Conservation (phyloP, 2,797 vertebrate genomes). For the Bradypodion ventrale region DNA sequence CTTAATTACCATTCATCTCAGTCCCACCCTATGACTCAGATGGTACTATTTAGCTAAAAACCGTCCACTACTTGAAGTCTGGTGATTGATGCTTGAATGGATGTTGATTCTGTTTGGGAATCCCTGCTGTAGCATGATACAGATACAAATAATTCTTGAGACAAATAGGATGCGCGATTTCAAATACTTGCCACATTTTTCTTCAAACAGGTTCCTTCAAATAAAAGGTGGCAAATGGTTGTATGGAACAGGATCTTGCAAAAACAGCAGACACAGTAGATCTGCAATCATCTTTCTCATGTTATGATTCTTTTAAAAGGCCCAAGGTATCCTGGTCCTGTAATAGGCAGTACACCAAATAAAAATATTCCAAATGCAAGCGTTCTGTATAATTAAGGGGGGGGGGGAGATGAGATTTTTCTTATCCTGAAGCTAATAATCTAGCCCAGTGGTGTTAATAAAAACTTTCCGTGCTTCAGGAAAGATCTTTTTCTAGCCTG, state of each 20-base stretch:
- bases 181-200: neutral
- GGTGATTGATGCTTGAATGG: slow-evolving; percentile 15
- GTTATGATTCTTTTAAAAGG: neutral
- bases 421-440: neutral
- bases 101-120: slow-evolving; percentile 5
- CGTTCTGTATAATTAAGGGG: too few species aligned
- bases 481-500: neutral
- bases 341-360: neutral
- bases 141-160: neutral
- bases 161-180: neutral
- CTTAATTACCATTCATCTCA: neutral
- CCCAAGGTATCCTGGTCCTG: neutral
- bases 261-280: neutral
- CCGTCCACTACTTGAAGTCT: slow-evolving; percentile 6
- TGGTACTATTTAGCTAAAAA: slow-evolving; percentile 4
- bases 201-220: neutral
- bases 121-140: slow-evolving; percentile 6
- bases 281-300: neutral
- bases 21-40: slow-evolving; percentile 2
- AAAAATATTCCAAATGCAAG: neutral
- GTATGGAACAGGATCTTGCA: neutral
- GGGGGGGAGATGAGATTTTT: neutral
- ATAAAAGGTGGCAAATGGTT: neutral
- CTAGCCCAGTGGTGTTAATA: neutral
- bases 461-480: neutral